Evolutionary conservation across 2,797 vertebrate species (phyloP), one percentile per base, ranked within the genome.

Genomic region (Cuniculus paca): DNA sequence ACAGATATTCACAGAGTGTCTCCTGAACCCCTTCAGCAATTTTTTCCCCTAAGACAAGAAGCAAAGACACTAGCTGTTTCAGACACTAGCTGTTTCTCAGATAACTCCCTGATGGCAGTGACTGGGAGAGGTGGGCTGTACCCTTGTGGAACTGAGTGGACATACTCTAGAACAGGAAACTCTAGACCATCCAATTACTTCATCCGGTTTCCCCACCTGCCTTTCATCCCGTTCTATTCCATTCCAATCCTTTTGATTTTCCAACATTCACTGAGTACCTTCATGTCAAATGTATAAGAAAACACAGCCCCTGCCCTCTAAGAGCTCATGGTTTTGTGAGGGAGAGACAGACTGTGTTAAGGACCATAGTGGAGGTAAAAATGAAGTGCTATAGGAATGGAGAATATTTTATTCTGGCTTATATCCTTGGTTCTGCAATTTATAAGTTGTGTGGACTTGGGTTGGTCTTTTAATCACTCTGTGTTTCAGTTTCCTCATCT

Each of bases 391-490:
- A 48, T 19, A 39, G 34, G 28, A 87, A 12, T 82, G 80, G 45
- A 86, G 78, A 94, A 70, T 65, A 89, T 80, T 90, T 91, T 39
- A 88, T 81, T 95, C 68, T 61, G 36, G 39, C 56, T 92, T 70
- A 92, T 85, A 87, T 75, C 36, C 42, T 13, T 93, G 68, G 14
- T 2, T 78, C 54, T 70, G 39, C 82, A 77, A 39, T 42, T 93
- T 86, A 24, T 26, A 87, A 91, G 90, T 34, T 63, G 5, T 70
- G 36, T 88, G 65, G 28, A 74, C 22, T 88, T 92, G 72, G 39
- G 16, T 9, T 42, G 90, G 34, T 82, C 26, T 61, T 13, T 90
- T 54, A 85, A 90, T 45, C 26, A 88, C 65, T 80, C 72, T 75
- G 48, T 80, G 28, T 68, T 65, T 92, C 2, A 3, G 10, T 74